phyloP scores from a whole-genome alignment of 2,797 vertebrate genomes.

The Ptychobarbus kaznakovi region DNA sequence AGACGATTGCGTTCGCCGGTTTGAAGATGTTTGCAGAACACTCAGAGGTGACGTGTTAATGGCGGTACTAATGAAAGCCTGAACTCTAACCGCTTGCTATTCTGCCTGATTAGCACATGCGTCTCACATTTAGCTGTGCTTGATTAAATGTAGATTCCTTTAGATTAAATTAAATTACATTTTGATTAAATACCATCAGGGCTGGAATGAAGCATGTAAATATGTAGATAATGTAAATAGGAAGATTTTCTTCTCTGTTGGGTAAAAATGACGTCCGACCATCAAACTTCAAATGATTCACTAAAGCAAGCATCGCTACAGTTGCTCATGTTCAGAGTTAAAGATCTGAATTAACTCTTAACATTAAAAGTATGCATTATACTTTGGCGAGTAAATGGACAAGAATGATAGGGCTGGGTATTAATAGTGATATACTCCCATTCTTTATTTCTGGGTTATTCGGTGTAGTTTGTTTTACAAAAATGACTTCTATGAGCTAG shows the following conservation, averaged over 20 bases:
- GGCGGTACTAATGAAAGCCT: constrained; percentile 55
- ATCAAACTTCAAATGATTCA: background rate
- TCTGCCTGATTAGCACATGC: constrained; percentile 38
- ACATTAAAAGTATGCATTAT: background rate
- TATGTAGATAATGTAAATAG: constrained; percentile 37
- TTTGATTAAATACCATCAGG: constrained; percentile 29
- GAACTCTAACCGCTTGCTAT: constrained; percentile 35
- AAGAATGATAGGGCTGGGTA: background rate
- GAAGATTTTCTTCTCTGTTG: constrained; percentile 28
- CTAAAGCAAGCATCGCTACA: background rate
- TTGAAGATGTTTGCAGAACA: constrained; percentile 45
- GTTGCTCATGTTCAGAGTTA: background rate
- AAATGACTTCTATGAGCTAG: background rate
- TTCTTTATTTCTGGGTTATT: background rate
- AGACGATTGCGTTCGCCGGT: background rate
- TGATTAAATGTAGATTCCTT: constrained; percentile 34
- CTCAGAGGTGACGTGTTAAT: constrained; percentile 53
- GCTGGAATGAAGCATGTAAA: constrained; percentile 40
- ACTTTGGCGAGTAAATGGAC: background rate
- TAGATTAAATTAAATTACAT: constrained; percentile 38
- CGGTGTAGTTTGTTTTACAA: background rate
- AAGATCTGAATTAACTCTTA: background rate
- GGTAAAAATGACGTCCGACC: background rate
- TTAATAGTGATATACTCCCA: background rate
- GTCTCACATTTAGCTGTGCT: constrained; percentile 28